Evolutionary conservation across 2,888 invertebrate genomes (phyloP).

Genomic region (Laspeyria flexula): DNA sequence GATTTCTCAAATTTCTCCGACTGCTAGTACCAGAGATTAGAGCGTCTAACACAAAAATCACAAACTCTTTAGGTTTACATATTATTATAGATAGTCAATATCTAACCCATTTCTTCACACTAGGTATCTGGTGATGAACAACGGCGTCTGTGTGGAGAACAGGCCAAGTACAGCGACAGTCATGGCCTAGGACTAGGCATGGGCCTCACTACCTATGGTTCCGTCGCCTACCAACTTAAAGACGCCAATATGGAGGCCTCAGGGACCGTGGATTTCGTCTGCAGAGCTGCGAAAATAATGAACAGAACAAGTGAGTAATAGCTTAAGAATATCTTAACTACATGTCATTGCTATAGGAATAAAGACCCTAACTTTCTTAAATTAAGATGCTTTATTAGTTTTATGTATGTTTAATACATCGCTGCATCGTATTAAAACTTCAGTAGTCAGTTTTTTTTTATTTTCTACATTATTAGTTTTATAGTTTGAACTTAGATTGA

Average conservation of each 20-base stretch:
- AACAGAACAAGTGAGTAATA: constrained; percentile 88
- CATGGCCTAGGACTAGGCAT: constrained; percentile 78
- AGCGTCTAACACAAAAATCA: no score
- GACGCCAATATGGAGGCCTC: constrained; percentile 92
- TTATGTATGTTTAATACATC: no score
- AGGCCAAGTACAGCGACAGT: constrained; percentile 84
- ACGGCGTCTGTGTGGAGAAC: constrained; percentile 88
- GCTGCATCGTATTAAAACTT: neutral
- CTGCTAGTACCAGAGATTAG: no score
- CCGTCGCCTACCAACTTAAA: constrained; percentile 91
- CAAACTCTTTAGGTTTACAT: no score
- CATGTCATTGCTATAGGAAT: no score
- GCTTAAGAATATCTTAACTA: neutral
- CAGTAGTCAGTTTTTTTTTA: neutral
- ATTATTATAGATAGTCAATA: no score
- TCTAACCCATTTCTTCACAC: neutral
- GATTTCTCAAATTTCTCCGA: no score
- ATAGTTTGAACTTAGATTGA: neutral
- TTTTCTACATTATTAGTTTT: neutral
- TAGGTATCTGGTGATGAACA: constrained; percentile 92
- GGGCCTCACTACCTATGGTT: constrained; percentile 89
- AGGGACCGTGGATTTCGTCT: constrained; percentile 90
- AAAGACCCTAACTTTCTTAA: no score
- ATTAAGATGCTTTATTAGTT: no score
- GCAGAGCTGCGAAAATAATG: constrained; percentile 89